Conservation (phyloP, 2,113 vertebrate species). For the Chionodraco myersi region DNA sequence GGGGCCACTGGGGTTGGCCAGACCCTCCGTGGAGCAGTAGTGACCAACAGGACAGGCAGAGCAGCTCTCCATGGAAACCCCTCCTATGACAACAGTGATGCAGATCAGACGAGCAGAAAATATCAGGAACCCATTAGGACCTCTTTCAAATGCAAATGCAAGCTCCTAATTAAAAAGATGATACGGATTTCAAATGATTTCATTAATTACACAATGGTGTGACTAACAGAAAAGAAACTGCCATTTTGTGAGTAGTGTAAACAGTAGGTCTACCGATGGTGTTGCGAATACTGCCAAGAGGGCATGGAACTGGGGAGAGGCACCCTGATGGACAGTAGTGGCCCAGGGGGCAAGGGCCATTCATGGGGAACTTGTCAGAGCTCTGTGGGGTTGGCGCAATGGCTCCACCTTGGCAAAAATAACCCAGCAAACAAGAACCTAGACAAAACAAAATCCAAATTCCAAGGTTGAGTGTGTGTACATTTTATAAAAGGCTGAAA, state of each 20-base stretch:
- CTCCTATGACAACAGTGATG: conserved; percentile 79
- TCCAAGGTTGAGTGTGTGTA: no score
- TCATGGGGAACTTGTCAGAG: conserved; percentile 72
- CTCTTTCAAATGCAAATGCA: conserved; percentile 3
- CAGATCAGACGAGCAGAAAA: neutral
- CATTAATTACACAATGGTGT: neutral
- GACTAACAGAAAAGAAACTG: neutral
- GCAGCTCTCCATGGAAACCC: conserved; percentile 85
- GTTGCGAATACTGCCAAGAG: conserved; percentile 87
- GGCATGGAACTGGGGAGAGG: conserved; percentile 85
- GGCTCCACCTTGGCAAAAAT: conserved; percentile 90
- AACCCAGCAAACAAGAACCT: conserved; percentile 89
- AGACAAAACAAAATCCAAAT: conserved; percentile 1
- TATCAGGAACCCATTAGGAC: neutral
- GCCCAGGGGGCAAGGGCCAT: conserved; percentile 87
- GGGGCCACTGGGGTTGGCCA: conserved; percentile 82
- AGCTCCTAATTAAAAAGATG: conserved; percentile 3
- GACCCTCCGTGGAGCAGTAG: conserved; percentile 86
- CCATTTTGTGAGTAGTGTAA: neutral
- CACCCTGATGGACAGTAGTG: conserved; percentile 90
- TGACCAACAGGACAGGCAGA: conserved; percentile 86
- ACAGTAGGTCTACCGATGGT: conserved; percentile 80
- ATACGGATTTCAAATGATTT: neutral
- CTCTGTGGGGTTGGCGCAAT: conserved; percentile 78
- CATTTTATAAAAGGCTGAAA: neutral